Evolutionary conservation across 2,888 invertebrate genomes (phyloP).

Genomic region (Cantharis nigra): DNA sequence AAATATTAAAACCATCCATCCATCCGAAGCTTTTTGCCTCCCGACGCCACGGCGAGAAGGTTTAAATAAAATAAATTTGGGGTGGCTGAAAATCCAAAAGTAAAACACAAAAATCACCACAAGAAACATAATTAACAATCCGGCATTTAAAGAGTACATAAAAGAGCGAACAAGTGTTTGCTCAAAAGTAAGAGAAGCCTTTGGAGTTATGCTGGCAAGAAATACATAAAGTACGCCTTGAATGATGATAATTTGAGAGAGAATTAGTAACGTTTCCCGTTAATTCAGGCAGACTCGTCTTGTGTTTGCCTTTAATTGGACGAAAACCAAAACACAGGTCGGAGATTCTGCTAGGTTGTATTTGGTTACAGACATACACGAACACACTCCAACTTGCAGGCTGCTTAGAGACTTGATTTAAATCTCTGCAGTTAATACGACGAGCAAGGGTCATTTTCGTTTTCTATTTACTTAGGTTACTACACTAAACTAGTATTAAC

Average conservation of each 20-base stretch:
- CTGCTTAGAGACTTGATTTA: slow-evolving; percentile 18
- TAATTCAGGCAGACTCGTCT: slow-evolving; percentile 55
- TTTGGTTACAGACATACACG: slow-evolving; percentile 50
- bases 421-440: slow-evolving; percentile 24
- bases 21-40: background rate
- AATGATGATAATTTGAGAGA: slow-evolving; percentile 53
- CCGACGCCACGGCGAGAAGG: background rate
- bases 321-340: slow-evolving; percentile 58
- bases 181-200: slow-evolving; percentile 18
- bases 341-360: slow-evolving; percentile 53
- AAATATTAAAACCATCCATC: slow-evolving; percentile 3
- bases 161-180: slow-evolving; percentile 18
- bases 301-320: slow-evolving; percentile 58
- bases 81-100: background rate
- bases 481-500: slow-evolving; percentile 3
- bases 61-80: background rate
- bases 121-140: slow-evolving; percentile 5
- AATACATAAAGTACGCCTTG: slow-evolving; percentile 42
- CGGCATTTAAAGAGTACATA: slow-evolving; percentile 9
- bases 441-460: slow-evolving; percentile 26
- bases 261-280: slow-evolving; percentile 55
- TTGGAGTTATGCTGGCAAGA: slow-evolving; percentile 27
- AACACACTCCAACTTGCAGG: slow-evolving; percentile 21
- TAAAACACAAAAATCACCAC: background rate
- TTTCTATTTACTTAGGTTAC: slow-evolving; percentile 24